Evolutionary conservation across 2,888 invertebrate genomes (phyloP).

Genomic region (Selenia dentaria): DNA sequence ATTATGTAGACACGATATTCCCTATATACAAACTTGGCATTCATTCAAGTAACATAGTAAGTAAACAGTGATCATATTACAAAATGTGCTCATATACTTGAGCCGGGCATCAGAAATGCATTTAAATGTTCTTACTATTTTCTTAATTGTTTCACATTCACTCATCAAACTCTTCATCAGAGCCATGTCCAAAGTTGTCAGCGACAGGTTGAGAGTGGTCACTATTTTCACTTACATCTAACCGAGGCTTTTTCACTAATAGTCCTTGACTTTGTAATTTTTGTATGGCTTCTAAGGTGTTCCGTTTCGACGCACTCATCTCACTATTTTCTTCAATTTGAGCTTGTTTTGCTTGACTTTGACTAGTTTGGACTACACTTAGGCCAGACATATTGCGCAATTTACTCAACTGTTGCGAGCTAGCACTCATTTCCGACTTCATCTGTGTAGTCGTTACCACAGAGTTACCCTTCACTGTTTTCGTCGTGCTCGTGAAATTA

Average conservation of each 20-base stretch:
- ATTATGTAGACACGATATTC: neutral
- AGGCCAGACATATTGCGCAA: constrained; percentile 60
- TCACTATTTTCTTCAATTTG: constrained; percentile 63
- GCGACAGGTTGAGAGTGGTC: constrained; percentile 49
- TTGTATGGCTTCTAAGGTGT: constrained; percentile 71
- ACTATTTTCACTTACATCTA: constrained; percentile 55
- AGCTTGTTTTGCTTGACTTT: constrained; percentile 60
- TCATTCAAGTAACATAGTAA: constrained; percentile 23
- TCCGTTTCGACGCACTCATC: constrained; percentile 54
- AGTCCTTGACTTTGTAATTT: constrained; percentile 74
- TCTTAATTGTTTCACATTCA: no score
- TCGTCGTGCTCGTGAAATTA: constrained; percentile 58
- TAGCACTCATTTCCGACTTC: constrained; percentile 59
- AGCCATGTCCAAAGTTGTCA: constrained; percentile 43
- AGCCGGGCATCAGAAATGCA: no score
- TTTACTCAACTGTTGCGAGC: constrained; percentile 62
- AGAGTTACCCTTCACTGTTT: constrained; percentile 59
- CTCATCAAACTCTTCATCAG: constrained; percentile 45
- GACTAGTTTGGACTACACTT: constrained; percentile 63
- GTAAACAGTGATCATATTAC: no score
- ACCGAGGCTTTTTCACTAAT: constrained; percentile 70
- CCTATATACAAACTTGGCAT: constrained; percentile 11
- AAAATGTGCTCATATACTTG: no score
- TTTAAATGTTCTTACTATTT: no score
- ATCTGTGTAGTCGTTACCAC: constrained; percentile 60